Percentiles rank a stretch among this genome's conserved stretches.
These are phyloP conservation scores for Mustelus asterias DNA, from an alignment of 2,113 vertebrate genomes.

Conservation along the genomic window DNA sequence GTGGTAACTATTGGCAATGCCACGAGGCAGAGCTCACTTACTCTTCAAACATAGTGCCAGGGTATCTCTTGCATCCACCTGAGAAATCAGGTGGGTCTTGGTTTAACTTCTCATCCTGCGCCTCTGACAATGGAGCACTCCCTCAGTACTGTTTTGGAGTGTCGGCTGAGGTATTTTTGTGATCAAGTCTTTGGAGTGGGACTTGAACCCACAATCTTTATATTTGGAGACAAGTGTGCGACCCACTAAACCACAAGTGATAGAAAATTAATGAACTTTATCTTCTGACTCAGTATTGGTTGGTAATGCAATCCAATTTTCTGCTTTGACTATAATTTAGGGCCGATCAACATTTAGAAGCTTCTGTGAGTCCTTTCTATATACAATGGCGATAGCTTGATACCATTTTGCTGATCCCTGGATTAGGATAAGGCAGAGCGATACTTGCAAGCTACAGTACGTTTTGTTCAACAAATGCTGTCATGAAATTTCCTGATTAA, in stretches of 20 bases:
- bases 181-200: background rate
- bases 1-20: background rate
- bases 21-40: background rate
- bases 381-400: background rate
- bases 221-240: background rate
- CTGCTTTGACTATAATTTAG: background rate
- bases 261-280: background rate
- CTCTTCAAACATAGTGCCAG: background rate
- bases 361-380: background rate
- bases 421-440: background rate
- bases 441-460: background rate
- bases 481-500: background rate
- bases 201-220: background rate
- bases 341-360: background rate
- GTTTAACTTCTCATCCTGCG: background rate
- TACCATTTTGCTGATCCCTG: background rate
- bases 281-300: background rate
- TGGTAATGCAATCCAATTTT: background rate
- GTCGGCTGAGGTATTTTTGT: background rate
- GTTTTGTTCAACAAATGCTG: background rate
- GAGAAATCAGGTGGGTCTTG: background rate
- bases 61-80: background rate
- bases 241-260: background rate
- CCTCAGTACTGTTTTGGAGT: background rate
- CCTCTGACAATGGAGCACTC: background rate